A percentile compares a stretch with the other conserved stretches of the same genome.
Conservation (phyloP, 2,888 invertebrate genomes). For the Trachelus stipa region DNA sequence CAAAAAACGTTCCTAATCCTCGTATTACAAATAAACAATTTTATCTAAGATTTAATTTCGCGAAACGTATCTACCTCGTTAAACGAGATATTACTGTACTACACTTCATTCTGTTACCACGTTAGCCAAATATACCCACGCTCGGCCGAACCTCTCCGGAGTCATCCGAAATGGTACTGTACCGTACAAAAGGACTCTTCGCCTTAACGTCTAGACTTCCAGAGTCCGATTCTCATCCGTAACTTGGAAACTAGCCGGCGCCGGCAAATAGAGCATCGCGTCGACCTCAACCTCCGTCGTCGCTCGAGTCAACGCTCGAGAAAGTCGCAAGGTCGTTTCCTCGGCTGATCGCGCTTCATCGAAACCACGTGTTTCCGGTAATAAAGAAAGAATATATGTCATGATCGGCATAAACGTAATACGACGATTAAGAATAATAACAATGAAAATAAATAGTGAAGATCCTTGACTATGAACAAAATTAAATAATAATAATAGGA, state of each 20-base stretch:
- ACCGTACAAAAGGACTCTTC: neutral
- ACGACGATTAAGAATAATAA: conserved; percentile 27
- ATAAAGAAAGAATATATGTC: conserved; percentile 21
- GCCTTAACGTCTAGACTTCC: neutral
- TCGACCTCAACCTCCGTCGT: conserved; percentile 4
- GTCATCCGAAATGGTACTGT: neutral
- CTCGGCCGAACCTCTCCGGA: neutral
- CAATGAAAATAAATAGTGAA: conserved; percentile 8
- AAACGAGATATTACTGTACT: too few species aligned
- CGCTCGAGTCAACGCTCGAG: conserved; percentile 22
- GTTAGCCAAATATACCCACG: neutral
- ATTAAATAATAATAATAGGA: neutral
- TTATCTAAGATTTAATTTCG: too few species aligned
- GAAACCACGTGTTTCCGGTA: conserved; percentile 8
- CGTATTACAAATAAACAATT: too few species aligned
- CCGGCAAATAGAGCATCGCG: conserved; percentile 8
- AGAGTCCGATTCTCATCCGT: neutral
- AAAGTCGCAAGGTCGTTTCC: conserved; percentile 56
- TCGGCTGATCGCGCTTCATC: conserved; percentile 37
- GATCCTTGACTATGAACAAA: neutral
- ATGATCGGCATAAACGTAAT: conserved; percentile 6
- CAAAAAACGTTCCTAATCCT: too few species aligned
- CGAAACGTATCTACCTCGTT: too few species aligned
- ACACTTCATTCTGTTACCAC: too few species aligned
- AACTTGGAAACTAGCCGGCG: conserved; percentile 6